phyloP scores from a whole-genome alignment of 2,113 vertebrate species.

The Sapayoa aenigma region DNA sequence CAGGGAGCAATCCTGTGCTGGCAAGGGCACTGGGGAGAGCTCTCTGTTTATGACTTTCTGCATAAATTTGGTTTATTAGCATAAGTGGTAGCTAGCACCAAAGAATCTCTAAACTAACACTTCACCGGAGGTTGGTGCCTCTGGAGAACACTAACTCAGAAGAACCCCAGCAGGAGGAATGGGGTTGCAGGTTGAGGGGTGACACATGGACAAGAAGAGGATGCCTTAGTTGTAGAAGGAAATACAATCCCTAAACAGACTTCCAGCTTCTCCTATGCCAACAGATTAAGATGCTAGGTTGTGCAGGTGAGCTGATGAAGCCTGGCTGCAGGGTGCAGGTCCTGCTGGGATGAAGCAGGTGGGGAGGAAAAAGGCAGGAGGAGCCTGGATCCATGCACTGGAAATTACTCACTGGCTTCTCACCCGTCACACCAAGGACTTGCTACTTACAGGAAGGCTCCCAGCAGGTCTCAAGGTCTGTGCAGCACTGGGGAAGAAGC shows the following conservation, averaged over 20 bases:
- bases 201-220: not conserved
- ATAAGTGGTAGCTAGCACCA: conserved; percentile 44
- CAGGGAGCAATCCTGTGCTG: conserved; percentile 50
- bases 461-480: not conserved
- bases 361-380: not conserved
- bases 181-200: not conserved
- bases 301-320: not conserved
- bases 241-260: not conserved
- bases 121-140: not conserved
- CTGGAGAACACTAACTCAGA: not conserved
- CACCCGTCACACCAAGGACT: not conserved
- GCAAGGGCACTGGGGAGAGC: conserved; percentile 65
- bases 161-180: not conserved
- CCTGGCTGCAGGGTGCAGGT: not conserved
- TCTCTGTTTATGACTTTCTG: conserved; percentile 65
- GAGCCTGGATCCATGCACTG: not conserved
- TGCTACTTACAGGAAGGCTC: not conserved
- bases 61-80: conserved; percentile 67
- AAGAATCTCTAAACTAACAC: conserved; percentile 35
- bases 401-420: not conserved
- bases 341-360: conserved; percentile 23
- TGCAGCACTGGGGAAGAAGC: not conserved
- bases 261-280: not conserved
- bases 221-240: not conserved
- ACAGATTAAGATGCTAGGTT: not conserved